These are phyloP conservation scores for Salticus scenicus DNA, from an alignment of 2,888 invertebrate species.

Conservation along the genomic window DNA sequence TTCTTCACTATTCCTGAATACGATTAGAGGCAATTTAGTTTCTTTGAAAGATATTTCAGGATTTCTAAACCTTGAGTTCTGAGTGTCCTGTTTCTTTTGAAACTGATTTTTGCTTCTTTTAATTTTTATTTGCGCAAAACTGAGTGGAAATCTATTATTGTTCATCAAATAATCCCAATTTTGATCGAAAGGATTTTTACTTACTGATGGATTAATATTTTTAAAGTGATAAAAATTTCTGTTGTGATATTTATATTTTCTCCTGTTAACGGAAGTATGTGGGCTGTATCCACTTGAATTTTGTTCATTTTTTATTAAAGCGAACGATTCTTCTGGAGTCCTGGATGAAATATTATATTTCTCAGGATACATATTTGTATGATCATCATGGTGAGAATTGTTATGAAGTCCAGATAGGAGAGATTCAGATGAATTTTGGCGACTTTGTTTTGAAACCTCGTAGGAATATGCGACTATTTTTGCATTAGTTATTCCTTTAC, in stretches of 20 bases:
- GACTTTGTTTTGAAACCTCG: conserved; percentile 17
- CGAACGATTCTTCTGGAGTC: no score
- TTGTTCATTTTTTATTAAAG: no score
- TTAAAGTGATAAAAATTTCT: not conserved
- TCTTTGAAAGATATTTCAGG: not conserved
- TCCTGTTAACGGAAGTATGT: not conserved
- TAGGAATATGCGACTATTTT: conserved; percentile 18
- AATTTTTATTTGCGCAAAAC: not conserved
- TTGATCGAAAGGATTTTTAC: not conserved
- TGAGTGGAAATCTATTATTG: not conserved
- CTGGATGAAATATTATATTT: no score
- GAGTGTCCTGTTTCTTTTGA: not conserved
- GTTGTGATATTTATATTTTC: not conserved
- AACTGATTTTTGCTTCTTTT: not conserved
- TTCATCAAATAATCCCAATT: not conserved
- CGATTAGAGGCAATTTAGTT: not conserved
- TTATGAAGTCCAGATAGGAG: no score
- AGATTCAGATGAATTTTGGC: not conserved
- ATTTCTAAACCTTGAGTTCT: not conserved
- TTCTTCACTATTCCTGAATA: not conserved
- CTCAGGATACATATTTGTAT: no score
- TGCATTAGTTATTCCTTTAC: conserved; percentile 21
- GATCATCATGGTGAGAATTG: no score
- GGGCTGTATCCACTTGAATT: not conserved
- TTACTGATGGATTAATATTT: not conserved